Base-by-base conservation (phyloP, 1,140 invertebrate genomes). In the Drosophila triauraria region DNA sequence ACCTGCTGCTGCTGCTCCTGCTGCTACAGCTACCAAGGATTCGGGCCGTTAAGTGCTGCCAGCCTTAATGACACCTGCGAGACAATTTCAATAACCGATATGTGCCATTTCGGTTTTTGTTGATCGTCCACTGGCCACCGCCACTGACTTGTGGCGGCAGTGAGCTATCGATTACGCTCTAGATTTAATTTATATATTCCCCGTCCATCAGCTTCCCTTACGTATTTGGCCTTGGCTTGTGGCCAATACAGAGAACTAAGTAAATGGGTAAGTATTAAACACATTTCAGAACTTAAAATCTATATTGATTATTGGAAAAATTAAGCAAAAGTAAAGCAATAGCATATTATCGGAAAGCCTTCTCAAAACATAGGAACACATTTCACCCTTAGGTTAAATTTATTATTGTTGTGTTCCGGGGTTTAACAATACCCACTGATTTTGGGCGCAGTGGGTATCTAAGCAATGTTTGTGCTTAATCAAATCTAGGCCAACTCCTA, bases 31-130 rank as follows among this genome's bases (percentile, higher is more conserved):
- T 42, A 69, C 43, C 44, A 40, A 48, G 38, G 43, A 38, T 56
- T 47, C 54, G 40, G 63, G 35, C 40, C 44, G 77, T 69, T 63
- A 59, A 77, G 62, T 63, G 67, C 65, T 68, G 64, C 50, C 70
- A 57, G 82, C 85, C 78, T 90, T 90, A 90, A 90, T 85, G 81
- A 82, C 85, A 90, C 82, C 85, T 85, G 86, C 71, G 85, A 90
- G 85, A 90, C 85, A 82, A 82, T 90, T 90, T 90, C 85, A 91
- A 90, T 85, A 90, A 90, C 85, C 85, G 69, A 90, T 85, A 74
- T 91, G 71, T 76, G 68, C 64, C 78, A 68, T 80, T 85, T 90
- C 42, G 54, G 78, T 75, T 54, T 85, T 70, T 64, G 62, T 32
- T 69, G 59, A 62, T 38, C 56, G 56, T 38, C 57, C 43, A 12